Evolutionary conservation across 2,113 vertebrate species (phyloP), one percentile per base, ranked within the genome.

Genomic region (Sinocyclocheilus anophthalmus): DNA sequence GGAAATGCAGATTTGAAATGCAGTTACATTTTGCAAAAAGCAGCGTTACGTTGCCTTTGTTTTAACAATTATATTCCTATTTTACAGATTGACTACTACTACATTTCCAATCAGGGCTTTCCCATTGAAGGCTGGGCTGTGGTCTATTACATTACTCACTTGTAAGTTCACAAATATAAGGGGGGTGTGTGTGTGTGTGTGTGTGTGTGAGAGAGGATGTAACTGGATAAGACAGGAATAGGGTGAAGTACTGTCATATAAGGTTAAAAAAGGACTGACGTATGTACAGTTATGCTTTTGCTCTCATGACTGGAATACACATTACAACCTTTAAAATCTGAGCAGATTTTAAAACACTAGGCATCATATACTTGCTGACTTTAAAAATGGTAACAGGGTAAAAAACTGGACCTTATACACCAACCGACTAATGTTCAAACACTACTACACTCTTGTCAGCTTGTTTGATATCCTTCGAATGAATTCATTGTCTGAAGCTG

Each of bases 111-210:
- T 78, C 96, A 97, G 91, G 96, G 96, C 33, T 97, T 94, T 83
- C 96, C 96, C 4, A 96, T 96, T 0, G 96, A 97, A 88, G 96
- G 95, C 84, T 97, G 96, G 96, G 96, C 96, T 26, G 96, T 97
- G 30, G 96, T 97, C 37, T 97, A 97, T 91, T 97, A 97, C 88
- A 96, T 97, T 87, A 97, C 96, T 75, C 96, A 97, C 89, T 91
- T 97, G 96, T 97, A 80, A 96, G 96, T 96, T 53, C 12, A 50
- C 13, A 3, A 14, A 50, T 4, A 14, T 50, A 50, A 50, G 12
- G 7, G 18, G 22, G 55, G 55, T 55, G 53, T 55, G 53, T 2
- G 53, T 0, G 53, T 0, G 53, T 3, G 48, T 3, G 48, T 3
- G 48, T 3, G 48, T 5, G 53, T 1, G 53, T 5, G 14, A 18